Evolutionary conservation across 2,797 vertebrate species (phyloP), one percentile per base, ranked within the genome.

Genomic region (Pangasius macronema): DNA sequence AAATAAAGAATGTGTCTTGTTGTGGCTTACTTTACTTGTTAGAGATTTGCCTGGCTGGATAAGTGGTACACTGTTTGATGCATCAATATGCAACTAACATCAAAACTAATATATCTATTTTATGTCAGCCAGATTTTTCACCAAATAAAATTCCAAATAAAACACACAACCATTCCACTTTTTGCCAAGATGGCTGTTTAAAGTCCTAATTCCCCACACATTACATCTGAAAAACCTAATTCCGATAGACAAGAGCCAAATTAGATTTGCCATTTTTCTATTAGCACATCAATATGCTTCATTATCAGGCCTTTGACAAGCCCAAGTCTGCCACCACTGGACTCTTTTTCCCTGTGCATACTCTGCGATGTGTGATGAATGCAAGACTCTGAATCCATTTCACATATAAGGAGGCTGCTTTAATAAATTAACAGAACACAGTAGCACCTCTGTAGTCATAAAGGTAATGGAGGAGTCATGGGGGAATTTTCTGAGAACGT

Each of bases 261-360:
- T 83, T 36, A 68, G 4, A 65, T 46, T 10, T 20, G 80, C 3
- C 18, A 53, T 68, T 83, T 70, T 70, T 83, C 63, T 83, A 53
- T 83, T 36, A 53, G 63, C 63, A 68, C 61, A 33, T 83, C 61
- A 67, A 22, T 11, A 51, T 22, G 3, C 27, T 5, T 68, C 46
- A 83, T 83, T 70, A 24, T 53, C 42, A 83, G 70, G 11, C 46
- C 30, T 83, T 33, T 83, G n/a, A 83, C 63, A 36, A 70, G 82
- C 14, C 27, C 82, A 53, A 83, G 42, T 68, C 5, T 3, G 0
- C 14, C 24, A 67, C 16, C 61, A 46, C 27, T 20, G 61, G 39
- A 67, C n/a, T 39, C 33, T 59, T 39, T 80, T 42, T 81, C 53
- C 59, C 59, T 82, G 57, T 46, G 36, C 14, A 8, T 33, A 11